These are phyloP conservation scores for Amniataba percoides DNA, from an alignment of 2,797 vertebrate species.

Conservation along the genomic window DNA sequence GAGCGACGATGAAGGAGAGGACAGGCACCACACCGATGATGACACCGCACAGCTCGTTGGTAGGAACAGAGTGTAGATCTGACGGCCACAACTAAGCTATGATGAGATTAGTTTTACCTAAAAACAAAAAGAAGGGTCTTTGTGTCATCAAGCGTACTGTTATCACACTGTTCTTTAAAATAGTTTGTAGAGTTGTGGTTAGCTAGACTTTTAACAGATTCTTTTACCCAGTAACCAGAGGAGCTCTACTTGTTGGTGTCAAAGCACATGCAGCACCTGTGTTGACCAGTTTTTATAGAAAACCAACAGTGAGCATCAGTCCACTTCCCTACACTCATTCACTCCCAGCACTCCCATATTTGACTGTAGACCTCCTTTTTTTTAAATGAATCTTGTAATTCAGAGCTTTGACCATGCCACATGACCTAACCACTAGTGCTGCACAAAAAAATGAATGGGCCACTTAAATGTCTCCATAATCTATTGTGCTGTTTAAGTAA, in stretches of 20 bases:
- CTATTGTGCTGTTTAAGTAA: conserved; percentile 23
- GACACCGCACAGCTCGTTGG: conserved; percentile 84
- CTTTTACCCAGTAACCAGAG: conserved; percentile 31
- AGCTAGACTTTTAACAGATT: conserved; percentile 41
- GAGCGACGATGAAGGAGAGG: conserved; percentile 71
- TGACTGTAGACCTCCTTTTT: conserved; percentile 18
- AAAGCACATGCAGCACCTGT: conserved; percentile 38
- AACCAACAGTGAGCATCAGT: conserved; percentile 10
- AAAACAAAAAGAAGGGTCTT: conserved; percentile 14
- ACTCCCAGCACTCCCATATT: not conserved
- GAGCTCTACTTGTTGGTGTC: conserved; percentile 46
- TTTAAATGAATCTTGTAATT: conserved; percentile 44
- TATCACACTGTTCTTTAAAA: conserved; percentile 36
- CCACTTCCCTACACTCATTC: conserved; percentile 16
- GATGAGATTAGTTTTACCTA: conserved; percentile 41
- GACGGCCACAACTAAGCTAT: conserved; percentile 44
- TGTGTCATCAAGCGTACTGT: conserved; percentile 26
- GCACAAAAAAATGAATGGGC: conserved; percentile 49
- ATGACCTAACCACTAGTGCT: conserved; percentile 55
- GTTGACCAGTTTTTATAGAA: conserved; percentile 35
- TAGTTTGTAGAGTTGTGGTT: conserved; percentile 32
- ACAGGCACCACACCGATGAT: conserved; percentile 69
- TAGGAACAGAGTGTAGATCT: conserved; percentile 74
- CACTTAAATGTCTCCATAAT: conserved; percentile 20
- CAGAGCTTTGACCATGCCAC: conserved; percentile 12